Conservation (phyloP, 1,140 invertebrate genomes). For the Pentalonia nigronervosa region DNA sequence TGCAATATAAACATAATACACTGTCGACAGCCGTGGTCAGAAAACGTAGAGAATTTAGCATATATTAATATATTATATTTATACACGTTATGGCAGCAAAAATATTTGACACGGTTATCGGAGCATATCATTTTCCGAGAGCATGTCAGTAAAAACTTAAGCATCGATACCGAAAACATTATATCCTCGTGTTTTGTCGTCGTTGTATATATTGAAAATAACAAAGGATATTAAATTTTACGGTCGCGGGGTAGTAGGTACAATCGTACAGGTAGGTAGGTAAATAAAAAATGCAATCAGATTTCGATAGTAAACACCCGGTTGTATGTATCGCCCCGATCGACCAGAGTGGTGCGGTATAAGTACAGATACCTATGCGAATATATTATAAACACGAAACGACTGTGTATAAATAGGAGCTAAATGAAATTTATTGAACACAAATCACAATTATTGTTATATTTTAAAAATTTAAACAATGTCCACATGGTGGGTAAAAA, state of each 20-base stretch:
- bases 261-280: not conserved
- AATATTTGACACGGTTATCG: not conserved
- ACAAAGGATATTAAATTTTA: not conserved
- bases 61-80: not conserved
- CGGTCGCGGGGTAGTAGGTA: not conserved
- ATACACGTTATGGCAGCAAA: not conserved
- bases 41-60: not conserved
- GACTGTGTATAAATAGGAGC: not conserved
- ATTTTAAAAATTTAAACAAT: not conserved
- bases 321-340: not conserved
- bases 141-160: not conserved
- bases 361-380: not conserved
- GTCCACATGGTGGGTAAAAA: not conserved
- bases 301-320: not conserved
- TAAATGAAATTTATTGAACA: not conserved
- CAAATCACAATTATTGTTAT: not conserved
- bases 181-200: not conserved
- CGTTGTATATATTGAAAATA: not conserved
- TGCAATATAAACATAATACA: not conserved
- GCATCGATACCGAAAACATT: not conserved
- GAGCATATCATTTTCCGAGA: not conserved
- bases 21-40: not conserved
- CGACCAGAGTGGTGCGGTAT: too few relatives aligned
- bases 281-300: not conserved
- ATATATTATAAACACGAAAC: not conserved